Base-by-base conservation (phyloP, 2,113 vertebrate genomes). In the Coptodon rendalli region DNA sequence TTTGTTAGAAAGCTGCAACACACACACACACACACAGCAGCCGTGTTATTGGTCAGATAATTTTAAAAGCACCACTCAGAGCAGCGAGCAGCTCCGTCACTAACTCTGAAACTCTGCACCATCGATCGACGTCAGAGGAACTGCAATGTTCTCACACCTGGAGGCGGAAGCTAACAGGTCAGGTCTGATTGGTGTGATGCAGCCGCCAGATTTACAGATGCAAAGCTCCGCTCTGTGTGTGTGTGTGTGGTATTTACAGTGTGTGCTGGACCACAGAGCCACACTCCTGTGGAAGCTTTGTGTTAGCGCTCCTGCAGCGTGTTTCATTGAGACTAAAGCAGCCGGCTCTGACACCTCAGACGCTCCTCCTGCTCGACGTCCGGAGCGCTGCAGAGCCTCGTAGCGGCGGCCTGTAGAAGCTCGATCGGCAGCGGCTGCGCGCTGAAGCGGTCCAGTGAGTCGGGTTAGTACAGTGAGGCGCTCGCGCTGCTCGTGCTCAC, bases 291-390 rank as follows among this genome's bases (percentile, higher is more conserved):
- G 31, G 9, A 36, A 36, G 59, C 31, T 6, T n/a, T 0, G 6
- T 0, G 8, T 56, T 68, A 71, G 54, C 1, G 12, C 36, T 71
- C 63, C 63, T 68, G 19, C 36, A 40, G 34, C 6, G 0, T 0
- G n/a, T 36, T 78, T 78, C 36, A 4, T 11, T 8, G 24, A 68
- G 78, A 16, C 12, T 43, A 43, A 68, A 56, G 17, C 17, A 45
- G 54, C 29, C 7, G 11, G 24, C n/a, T 17, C 45, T 9, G 63
- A n/a, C 13, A 12, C 5, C 43, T 54, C 76, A 40, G n/a, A 63
- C 7, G 12, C 19, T 56, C 54, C 38, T 50, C 52, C 45, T 82
- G 57, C 81, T 84, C 16, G 13, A 16, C 1, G 53, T 84, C 83
- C 43, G 17, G 14, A 45, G 29, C 6, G n/a, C 22, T 11, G 83